Evolutionary conservation across 2,888 invertebrate species (phyloP).

Genomic region (Vanessa cardui): DNA sequence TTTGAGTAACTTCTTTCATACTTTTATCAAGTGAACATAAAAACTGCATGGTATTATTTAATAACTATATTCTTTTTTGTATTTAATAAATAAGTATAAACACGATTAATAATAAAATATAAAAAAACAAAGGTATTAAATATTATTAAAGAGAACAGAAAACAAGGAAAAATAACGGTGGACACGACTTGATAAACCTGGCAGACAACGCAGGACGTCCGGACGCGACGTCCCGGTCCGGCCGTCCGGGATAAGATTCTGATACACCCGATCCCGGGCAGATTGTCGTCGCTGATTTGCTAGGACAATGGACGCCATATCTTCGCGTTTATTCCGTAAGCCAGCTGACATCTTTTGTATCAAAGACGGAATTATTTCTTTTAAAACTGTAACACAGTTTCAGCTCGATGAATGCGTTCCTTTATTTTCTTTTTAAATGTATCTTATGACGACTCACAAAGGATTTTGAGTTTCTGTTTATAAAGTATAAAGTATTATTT

Average conservation of each 20-base stretch:
- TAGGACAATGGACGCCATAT: constrained; percentile 62
- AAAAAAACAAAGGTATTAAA: neutral
- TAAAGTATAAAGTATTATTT: constrained; percentile 1
- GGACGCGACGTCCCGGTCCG: constrained; percentile 59
- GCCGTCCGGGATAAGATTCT: constrained; percentile 55
- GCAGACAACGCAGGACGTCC: constrained; percentile 67
- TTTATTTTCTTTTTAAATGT: constrained; percentile 26
- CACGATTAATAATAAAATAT: too few relatives aligned
- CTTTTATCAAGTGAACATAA: too few relatives aligned
- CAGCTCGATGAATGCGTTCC: constrained; percentile 14
- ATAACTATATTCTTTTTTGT: too few relatives aligned
- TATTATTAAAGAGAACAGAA: constrained; percentile 49
- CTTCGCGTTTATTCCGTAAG: constrained; percentile 56
- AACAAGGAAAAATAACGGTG: constrained; percentile 59
- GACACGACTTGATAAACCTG: constrained; percentile 69
- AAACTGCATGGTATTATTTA: too few relatives aligned
- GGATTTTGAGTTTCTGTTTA: neutral
- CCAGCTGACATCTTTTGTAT: constrained; percentile 63
- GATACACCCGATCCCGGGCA: constrained; percentile 55
- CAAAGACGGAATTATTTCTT: constrained; percentile 46
- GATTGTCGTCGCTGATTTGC: constrained; percentile 71
- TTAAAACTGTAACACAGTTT: constrained; percentile 34
- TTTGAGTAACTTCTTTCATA: too few relatives aligned
- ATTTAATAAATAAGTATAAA: too few relatives aligned
- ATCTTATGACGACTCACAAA: constrained; percentile 1